Percentiles rank a stretch among this genome's conserved stretches.
These are phyloP conservation scores for Melieria omissa DNA, from an alignment of 2,888 invertebrate genomes.

Conservation along the genomic window DNA sequence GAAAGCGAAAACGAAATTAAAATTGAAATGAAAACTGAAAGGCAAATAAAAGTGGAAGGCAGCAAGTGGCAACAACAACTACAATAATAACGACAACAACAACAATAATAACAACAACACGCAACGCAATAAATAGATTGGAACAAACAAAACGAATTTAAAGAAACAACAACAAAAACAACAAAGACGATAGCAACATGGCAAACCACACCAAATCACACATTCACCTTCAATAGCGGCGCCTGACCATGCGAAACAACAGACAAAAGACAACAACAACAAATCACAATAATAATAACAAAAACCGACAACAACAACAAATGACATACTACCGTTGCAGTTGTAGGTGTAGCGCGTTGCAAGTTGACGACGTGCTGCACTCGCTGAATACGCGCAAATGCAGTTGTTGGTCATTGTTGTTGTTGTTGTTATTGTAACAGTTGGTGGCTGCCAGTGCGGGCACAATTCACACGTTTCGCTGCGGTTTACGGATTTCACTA, in stretches of 20 bases:
- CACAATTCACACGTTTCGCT: slow-evolving; percentile 33
- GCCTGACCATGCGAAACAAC: background rate
- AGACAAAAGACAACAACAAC: background rate
- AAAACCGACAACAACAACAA: too few relatives aligned
- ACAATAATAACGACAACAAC: background rate
- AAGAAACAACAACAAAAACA: background rate
- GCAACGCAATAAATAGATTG: background rate
- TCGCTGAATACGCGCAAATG: background rate
- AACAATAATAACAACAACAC: background rate
- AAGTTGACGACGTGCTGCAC: background rate
- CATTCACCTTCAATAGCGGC: background rate
- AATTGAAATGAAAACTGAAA: too few relatives aligned
- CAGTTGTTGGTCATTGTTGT: background rate
- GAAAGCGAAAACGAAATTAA: too few relatives aligned
- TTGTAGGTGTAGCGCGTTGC: background rate
- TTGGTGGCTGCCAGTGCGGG: background rate
- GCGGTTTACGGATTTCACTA: slow-evolving; percentile 37
- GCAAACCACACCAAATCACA: background rate
- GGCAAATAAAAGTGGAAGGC: background rate
- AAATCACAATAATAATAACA: too few relatives aligned
- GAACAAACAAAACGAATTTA: background rate
- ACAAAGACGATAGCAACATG: background rate
- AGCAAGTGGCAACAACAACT: background rate
- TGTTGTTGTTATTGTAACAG: background rate
- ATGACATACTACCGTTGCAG: background rate